These are phyloP conservation scores for Philypnodon macrostomus DNA, from an alignment of 2,797 vertebrate genomes.

Conservation along the genomic window DNA sequence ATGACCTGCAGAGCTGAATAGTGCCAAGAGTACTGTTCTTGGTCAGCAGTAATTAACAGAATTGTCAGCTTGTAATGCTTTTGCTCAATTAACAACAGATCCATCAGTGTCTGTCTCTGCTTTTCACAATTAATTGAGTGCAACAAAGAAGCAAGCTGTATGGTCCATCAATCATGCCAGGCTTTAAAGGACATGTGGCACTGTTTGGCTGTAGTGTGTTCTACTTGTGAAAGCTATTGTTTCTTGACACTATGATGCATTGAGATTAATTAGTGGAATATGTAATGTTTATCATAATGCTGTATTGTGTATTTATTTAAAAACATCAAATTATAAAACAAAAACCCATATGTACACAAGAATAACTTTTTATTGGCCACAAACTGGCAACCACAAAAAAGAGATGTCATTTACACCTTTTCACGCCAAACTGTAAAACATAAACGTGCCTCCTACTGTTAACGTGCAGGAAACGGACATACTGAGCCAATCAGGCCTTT, in stretches of 20 bases:
- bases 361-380: background rate
- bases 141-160: slow-evolving; percentile 42
- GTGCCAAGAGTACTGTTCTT: slow-evolving; percentile 33
- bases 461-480: slow-evolving; percentile 7
- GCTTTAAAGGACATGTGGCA: slow-evolving; percentile 24
- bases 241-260: slow-evolving; percentile 3
- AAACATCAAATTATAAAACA: too few relatives aligned
- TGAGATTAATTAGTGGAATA: slow-evolving; percentile 7
- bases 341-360: too few relatives aligned
- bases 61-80: slow-evolving; percentile 49
- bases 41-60: slow-evolving; percentile 45
- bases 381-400: background rate
- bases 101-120: slow-evolving; percentile 46
- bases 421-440: background rate
- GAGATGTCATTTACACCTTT: slow-evolving; percentile 2
- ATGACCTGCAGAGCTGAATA: slow-evolving; percentile 19
- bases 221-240: slow-evolving; percentile 16
- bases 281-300: background rate
- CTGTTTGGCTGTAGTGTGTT: slow-evolving; percentile 21
- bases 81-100: slow-evolving; percentile 58
- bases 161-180: slow-evolving; percentile 44
- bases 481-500: slow-evolving; percentile 12
- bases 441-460: background rate
- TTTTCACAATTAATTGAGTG: slow-evolving; percentile 59
- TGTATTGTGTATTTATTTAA: too few relatives aligned